Base-by-base conservation (phyloP, 2,797 vertebrate species). In the Cephalopachus bancanus region DNA sequence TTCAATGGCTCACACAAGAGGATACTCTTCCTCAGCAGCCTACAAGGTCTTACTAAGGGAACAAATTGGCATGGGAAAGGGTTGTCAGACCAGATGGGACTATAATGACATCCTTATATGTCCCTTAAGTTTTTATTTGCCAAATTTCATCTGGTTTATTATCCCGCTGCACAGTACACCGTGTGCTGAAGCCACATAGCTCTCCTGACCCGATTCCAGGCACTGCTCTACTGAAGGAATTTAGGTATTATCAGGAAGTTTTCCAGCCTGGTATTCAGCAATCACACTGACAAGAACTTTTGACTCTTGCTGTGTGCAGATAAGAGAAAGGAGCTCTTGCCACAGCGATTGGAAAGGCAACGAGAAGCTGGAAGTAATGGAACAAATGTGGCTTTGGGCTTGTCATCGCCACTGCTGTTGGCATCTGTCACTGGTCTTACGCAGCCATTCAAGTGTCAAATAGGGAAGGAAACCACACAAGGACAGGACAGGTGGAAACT, bases 341-440 rank as follows among this genome's bases (percentile, higher is more conserved):
- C 22, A 87, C 91, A 95, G 97, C 79, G 94, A 96, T 57, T 30
- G 7, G 76, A 86, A 97, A 97, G 89, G 96, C 95, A 97, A 92
- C 84, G 95, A 97, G 98, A 98, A 97, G 97, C 94, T 92, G 93
- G 97, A 97, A 95, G 92, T 78, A 96, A 97, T 91, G 98, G 98
- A 98, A 99, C 98, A 98, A 98, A 97, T 98, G 98, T 64, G 1
- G 9, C 69, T 94, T 92, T 44, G 97, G 96, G 95, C 97, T 98
- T 96, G 67, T 99, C 99, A 99, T 98, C 98, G 95, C 98, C 98
- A 98, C 98, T 95, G 84, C 80, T 80, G 98, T 99, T 99, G 99
- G 98, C 98, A 98, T 99, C 98, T 99, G 99, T 99, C 99, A 99
- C 85, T 91, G 98, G 96, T 96, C 96, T 96, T 92, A 94, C 0